Percentiles rank a stretch among this genome's conserved stretches.
phyloP scores from a whole-genome alignment of 92 coral and sea anemone genomes.

The Scolanthus callimorphus region DNA sequence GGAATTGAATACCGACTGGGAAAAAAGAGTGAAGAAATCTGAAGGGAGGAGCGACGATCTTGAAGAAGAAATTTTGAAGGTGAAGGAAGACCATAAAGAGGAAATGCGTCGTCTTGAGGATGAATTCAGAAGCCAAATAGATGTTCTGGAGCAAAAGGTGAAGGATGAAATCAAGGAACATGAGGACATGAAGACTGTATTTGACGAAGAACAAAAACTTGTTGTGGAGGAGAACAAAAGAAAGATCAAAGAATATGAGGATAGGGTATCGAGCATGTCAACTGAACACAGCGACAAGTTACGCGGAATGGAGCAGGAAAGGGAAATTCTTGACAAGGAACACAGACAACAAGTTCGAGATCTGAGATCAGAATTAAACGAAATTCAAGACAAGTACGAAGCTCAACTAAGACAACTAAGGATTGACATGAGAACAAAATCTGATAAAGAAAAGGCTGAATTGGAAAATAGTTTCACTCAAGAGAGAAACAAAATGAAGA shows the following conservation, averaged over 20 bases:
- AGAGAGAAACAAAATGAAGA: slow-evolving; percentile 16
- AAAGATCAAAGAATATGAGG: slow-evolving; percentile 31
- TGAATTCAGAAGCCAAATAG: slow-evolving; percentile 28
- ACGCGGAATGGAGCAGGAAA: slow-evolving; percentile 41
- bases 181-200: slow-evolving; percentile 34
- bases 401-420: slow-evolving; percentile 28
- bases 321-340: slow-evolving; percentile 40
- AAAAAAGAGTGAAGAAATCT: slow-evolving; percentile 1
- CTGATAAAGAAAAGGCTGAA: slow-evolving; percentile 41
- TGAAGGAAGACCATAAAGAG: slow-evolving; percentile 47
- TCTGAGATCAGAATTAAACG: slow-evolving; percentile 34
- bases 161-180: slow-evolving; percentile 43
- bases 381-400: slow-evolving; percentile 43
- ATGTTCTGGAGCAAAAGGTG: slow-evolving; percentile 40
- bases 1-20: slow-evolving; percentile 9
- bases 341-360: slow-evolving; percentile 29
- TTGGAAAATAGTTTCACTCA: slow-evolving; percentile 21
- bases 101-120: slow-evolving; percentile 14
- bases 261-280: slow-evolving; percentile 26
- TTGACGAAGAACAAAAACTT: slow-evolving; percentile 40
- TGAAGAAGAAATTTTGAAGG: slow-evolving; percentile 21
- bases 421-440: slow-evolving; percentile 41
- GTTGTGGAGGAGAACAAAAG: slow-evolving; percentile 30
- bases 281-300: slow-evolving; percentile 44
- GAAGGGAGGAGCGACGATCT: slow-evolving; percentile 29